Conservation (phyloP, 2,888 invertebrate genomes). For the Cheilosia soror region DNA sequence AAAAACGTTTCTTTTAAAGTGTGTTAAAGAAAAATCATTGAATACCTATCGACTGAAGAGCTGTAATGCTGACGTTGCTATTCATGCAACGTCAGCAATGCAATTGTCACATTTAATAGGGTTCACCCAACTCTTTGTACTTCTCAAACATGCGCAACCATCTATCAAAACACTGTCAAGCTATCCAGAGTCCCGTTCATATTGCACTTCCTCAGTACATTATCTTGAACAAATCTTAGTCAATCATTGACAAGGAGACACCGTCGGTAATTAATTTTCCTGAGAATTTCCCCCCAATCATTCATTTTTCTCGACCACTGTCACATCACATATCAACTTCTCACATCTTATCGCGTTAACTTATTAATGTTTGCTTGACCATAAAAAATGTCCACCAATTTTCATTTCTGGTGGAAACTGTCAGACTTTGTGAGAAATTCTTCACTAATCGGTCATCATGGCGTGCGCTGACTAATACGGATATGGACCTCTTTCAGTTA, state of each 20-base stretch:
- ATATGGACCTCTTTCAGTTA: slow-evolving; percentile 43
- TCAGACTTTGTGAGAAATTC: slow-evolving; percentile 68
- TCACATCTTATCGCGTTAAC: slow-evolving; percentile 68
- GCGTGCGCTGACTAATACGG: slow-evolving; percentile 64
- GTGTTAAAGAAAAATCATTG: too few species aligned
- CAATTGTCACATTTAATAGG: too few species aligned
- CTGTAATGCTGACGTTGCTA: too few species aligned
- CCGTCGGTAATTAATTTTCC: slow-evolving; percentile 41
- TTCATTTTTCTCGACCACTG: slow-evolving; percentile 49
- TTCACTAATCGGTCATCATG: slow-evolving; percentile 64
- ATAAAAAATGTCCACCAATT: slow-evolving; percentile 72
- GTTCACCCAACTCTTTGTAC: background rate
- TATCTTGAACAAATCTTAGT: slow-evolving; percentile 29
- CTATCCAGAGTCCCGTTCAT: slow-evolving; percentile 22
- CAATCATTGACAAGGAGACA: slow-evolving; percentile 48
- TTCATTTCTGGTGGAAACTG: slow-evolving; percentile 73
- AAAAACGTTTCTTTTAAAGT: too few species aligned
- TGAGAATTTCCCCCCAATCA: slow-evolving; percentile 54
- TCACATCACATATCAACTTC: slow-evolving; percentile 57
- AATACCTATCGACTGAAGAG: too few species aligned
- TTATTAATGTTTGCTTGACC: slow-evolving; percentile 71
- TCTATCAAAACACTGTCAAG: slow-evolving; percentile 47
- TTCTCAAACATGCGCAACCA: background rate
- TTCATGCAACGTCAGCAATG: too few species aligned
- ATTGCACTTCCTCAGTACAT: slow-evolving; percentile 17